Conservation (phyloP, 2,113 vertebrate genomes). For the Edolisoma coerulescens region DNA sequence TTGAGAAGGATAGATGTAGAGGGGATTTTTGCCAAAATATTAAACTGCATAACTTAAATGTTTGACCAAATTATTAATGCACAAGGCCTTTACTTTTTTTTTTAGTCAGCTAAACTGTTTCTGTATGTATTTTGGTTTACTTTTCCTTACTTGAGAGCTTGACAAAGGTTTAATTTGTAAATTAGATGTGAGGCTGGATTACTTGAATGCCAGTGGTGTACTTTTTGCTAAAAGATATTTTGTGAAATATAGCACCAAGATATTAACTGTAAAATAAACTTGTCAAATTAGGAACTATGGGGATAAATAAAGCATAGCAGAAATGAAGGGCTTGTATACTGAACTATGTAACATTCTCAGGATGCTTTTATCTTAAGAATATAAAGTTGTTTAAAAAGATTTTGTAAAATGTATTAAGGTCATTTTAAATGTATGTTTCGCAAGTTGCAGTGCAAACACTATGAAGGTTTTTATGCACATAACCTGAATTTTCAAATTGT, state of each 20-base stretch:
- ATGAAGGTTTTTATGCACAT: conserved; percentile 66
- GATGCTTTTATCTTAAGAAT: conserved; percentile 77
- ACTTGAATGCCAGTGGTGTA: conserved; percentile 64
- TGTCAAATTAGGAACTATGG: conserved; percentile 68
- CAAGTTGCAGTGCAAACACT: conserved; percentile 64
- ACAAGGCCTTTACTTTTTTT: conserved; percentile 68
- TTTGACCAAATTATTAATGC: conserved; percentile 74
- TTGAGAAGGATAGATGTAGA: background rate
- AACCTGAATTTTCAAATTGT: conserved; percentile 64
- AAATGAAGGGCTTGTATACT: conserved; percentile 77
- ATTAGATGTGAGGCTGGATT: conserved; percentile 52
- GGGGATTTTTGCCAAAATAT: conserved; percentile 71
- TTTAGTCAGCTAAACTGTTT: conserved; percentile 42
- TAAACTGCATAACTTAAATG: conserved; percentile 59
- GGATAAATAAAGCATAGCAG: conserved; percentile 73
- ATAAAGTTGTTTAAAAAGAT: conserved; percentile 69
- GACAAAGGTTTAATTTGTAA: conserved; percentile 68
- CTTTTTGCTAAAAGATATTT: conserved; percentile 75
- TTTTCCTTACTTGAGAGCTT: conserved; percentile 62
- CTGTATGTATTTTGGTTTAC: conserved; percentile 61
- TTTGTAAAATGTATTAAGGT: conserved; percentile 77
- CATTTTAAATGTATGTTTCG: conserved; percentile 71
- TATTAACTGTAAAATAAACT: conserved; percentile 70
- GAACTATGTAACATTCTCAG: conserved; percentile 80
- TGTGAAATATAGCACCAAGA: conserved; percentile 63